phyloP scores from a whole-genome alignment of 2,797 vertebrate species.

The Momotus momota region DNA sequence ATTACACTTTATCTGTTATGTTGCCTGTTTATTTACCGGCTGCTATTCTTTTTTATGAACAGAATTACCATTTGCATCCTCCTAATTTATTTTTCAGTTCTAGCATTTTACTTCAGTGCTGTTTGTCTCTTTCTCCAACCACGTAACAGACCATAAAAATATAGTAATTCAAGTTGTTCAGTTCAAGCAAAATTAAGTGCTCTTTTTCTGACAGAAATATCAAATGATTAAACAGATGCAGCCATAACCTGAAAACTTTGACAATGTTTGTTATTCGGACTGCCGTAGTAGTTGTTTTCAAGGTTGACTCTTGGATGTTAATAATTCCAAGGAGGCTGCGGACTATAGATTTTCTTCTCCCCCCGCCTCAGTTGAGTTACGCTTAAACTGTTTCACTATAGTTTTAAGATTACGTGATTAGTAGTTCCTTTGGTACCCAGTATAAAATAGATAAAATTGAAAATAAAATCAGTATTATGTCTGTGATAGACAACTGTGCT shows the following conservation, averaged over 20 bases:
- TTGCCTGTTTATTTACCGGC: background rate
- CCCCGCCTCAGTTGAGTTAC: background rate
- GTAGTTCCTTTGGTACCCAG: background rate
- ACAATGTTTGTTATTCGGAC: background rate
- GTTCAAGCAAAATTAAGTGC: background rate
- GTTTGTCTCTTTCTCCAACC: background rate
- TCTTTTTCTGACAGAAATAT: background rate
- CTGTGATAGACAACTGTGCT: background rate
- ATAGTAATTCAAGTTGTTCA: background rate
- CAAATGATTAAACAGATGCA: background rate
- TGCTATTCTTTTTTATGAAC: background rate
- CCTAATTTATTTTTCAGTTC: background rate
- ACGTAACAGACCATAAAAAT: background rate
- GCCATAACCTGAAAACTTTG: background rate
- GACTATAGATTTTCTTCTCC: background rate
- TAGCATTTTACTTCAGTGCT: background rate
- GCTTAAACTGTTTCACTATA: background rate
- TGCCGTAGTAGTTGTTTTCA: background rate
- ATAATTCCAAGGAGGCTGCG: background rate
- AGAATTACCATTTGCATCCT: background rate
- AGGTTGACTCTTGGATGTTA: background rate
- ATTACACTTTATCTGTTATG: background rate
- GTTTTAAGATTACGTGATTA: background rate
- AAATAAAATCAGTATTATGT: background rate
- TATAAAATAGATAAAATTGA: background rate